Conservation (phyloP, 2,113 vertebrate genomes). For the Strix uralensis region DNA sequence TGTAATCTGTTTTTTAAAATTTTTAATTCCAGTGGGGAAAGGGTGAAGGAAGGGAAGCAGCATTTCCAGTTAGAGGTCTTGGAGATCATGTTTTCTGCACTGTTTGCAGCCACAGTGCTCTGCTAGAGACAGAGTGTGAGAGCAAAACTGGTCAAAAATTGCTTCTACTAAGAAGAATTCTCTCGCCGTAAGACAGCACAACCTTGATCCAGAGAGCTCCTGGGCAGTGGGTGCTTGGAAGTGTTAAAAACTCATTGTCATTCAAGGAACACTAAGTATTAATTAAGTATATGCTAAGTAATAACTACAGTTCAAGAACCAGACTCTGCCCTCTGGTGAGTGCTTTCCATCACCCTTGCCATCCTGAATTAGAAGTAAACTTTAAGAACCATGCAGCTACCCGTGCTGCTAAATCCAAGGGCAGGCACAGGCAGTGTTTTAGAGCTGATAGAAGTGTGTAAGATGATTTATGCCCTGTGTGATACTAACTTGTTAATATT, state of each 20-base stretch:
- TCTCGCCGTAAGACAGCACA: background rate
- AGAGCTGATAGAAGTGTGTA: background rate
- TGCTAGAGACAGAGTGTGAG: background rate
- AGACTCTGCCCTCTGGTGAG: background rate
- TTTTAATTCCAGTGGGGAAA: background rate
- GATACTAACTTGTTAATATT: conserved; percentile 7
- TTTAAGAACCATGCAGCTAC: background rate
- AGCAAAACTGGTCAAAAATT: background rate
- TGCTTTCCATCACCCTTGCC: conserved; percentile 10
- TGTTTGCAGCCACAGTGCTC: background rate
- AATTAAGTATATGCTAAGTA: background rate
- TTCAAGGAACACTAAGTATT: background rate
- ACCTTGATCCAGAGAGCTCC: background rate
- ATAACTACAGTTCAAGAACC: background rate
- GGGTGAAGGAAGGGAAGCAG: background rate
- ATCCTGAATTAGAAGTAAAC: background rate
- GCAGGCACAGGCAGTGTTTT: background rate
- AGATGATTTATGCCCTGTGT: background rate
- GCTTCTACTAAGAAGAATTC: background rate
- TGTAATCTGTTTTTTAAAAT: background rate
- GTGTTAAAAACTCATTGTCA: background rate
- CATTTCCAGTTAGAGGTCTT: background rate
- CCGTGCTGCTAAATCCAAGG: background rate
- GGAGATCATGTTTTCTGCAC: background rate
- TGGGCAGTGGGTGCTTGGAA: background rate